These are phyloP conservation scores for Mola mola DNA, from an alignment of 2,113 vertebrate genomes.

Conservation along the genomic window DNA sequence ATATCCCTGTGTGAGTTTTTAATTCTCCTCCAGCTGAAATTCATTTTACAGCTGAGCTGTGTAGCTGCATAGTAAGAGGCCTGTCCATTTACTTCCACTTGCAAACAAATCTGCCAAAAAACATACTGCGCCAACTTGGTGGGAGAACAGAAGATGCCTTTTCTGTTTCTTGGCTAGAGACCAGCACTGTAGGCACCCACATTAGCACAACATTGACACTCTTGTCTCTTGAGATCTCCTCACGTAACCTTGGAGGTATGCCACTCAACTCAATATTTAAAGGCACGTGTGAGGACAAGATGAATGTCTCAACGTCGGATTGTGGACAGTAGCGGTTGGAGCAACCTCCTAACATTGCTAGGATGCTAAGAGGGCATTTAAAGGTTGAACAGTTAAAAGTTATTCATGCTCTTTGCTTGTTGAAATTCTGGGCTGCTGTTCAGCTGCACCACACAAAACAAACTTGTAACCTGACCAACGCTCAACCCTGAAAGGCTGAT, in stretches of 20 bases:
- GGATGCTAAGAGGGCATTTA: conserved; percentile 25
- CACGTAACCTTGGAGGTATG: background rate
- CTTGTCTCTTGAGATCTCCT: conserved; percentile 19
- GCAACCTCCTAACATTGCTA: too few relatives aligned
- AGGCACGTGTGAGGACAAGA: conserved; percentile 4
- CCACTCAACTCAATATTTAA: conserved; percentile 13
- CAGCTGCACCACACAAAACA: conserved; percentile 22
- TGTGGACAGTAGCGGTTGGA: too few relatives aligned
- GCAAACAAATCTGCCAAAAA: conserved; percentile 43
- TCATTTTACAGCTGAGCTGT: conserved; percentile 54
- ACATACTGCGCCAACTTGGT: conserved; percentile 60
- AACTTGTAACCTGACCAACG: conserved; percentile 17
- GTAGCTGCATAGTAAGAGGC: conserved; percentile 65
- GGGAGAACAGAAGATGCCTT: conserved; percentile 51
- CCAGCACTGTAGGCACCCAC: background rate
- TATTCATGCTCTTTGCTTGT: conserved; percentile 33
- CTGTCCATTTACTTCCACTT: conserved; percentile 66
- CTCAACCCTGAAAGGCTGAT: conserved; percentile 12
- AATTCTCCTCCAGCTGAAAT: conserved; percentile 45
- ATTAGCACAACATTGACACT: conserved; percentile 26
- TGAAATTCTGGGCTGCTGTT: conserved; percentile 41
- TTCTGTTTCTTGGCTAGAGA: conserved; percentile 26
- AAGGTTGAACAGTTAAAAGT: conserved; percentile 34
- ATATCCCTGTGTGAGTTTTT: conserved; percentile 16
- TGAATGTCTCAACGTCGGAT: too few relatives aligned